Base-by-base conservation (phyloP, 2,113 vertebrate genomes). In the Lontra canadensis region DNA sequence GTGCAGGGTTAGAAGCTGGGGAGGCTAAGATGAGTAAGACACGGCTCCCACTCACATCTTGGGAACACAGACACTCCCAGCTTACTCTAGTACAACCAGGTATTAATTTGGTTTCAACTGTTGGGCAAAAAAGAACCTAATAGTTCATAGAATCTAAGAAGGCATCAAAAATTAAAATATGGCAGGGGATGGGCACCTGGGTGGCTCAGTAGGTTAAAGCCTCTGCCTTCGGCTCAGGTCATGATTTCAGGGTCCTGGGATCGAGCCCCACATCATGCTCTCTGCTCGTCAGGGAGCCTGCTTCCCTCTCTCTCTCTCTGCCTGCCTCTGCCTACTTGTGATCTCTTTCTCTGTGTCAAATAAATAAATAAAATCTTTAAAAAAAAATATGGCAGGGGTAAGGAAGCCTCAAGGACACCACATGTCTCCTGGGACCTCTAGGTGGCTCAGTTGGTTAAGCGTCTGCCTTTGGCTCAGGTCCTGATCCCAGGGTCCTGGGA, bases 141-240 rank as follows among this genome's bases (percentile, higher is more conserved):
- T 29, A 7, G 74, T 80, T 83, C 47, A 82, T 76, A 55, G 36
- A 52, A 88, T 92, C 55, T 81, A 94, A 85, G 78, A 93, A 88
- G 65, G n/a, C 26, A 26, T 65, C 61, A 69, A 63, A 55, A 61
- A n/a, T 63, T 21, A 92, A 79, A 55, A 42, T 23, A n/a, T 13
- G 23, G 42, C 86, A 78, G 76, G 85, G 49, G 44, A 59, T 42
- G 42, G 42, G 42, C 49, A 61, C 17, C 34, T 9, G 7, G 34
- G 34, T n/a, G 34, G 65, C 65, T n/a, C 34, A n/a, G 65, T n/a
- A 7, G 3, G 65, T n/a, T n/a, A 69, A 69, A 69, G 34, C 7
- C 1, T n/a, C 65, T n/a, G 15, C 65, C 65, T 69, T 69, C 1
- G 3, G 65, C 65, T 20, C 34, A 69, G 65, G 7, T n/a, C 34